A percentile compares a stretch with the other conserved stretches of the same genome.
These are phyloP conservation scores for Drosophila repletoides DNA, from an alignment of 1,140 invertebrate species.

Conservation along the genomic window DNA sequence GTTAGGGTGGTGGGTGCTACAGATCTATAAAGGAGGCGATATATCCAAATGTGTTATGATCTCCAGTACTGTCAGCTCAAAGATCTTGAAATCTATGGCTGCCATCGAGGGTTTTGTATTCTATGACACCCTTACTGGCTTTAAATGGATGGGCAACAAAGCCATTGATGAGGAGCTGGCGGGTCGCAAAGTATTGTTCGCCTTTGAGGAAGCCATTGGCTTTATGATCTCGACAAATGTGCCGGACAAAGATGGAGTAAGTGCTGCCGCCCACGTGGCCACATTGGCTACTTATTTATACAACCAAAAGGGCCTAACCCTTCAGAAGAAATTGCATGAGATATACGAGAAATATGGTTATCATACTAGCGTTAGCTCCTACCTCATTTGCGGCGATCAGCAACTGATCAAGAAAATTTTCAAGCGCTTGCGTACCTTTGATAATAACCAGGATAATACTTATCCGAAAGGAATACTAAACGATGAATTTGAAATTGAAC, in stretches of 20 bases:
- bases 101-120: conserved; percentile 92
- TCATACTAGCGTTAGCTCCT: conserved; percentile 93
- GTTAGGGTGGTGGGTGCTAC: conserved; percentile 96
- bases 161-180: conserved; percentile 87
- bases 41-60: conserved; percentile 89
- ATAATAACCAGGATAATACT: conserved; percentile 82
- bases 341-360: conserved; percentile 94
- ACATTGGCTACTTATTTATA: conserved; percentile 91
- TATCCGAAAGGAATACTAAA: conserved; percentile 89
- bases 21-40: conserved; percentile 85
- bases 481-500: conserved; percentile 88
- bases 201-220: conserved; percentile 97
- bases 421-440: conserved; percentile 90
- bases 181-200: conserved; percentile 92
- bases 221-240: conserved; percentile 96
- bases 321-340: conserved; percentile 89
- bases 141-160: conserved; percentile 99
- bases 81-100: conserved; percentile 94
- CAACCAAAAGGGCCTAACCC: conserved; percentile 84
- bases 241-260: conserved; percentile 98
- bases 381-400: conserved; percentile 93
- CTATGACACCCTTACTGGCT: conserved; percentile 98
- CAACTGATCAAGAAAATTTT: conserved; percentile 90
- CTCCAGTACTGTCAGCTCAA: conserved; percentile 98
- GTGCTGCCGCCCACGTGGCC: conserved; percentile 90